Conservation (phyloP, 2,888 invertebrate genomes). For the Allolobophora icterica region DNA sequence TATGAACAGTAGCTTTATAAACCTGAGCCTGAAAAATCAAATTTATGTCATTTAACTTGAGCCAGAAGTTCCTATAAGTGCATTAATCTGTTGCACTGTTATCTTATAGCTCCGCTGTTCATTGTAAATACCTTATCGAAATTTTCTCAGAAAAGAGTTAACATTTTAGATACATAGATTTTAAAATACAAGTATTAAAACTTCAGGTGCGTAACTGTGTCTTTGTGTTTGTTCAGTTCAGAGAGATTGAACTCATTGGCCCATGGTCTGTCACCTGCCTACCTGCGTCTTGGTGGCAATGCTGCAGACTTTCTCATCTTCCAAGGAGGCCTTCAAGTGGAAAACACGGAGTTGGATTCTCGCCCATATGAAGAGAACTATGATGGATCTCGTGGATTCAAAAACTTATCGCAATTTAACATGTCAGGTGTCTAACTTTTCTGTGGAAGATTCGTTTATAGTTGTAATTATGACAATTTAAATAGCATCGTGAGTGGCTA, state of each 20-base stretch:
- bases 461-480: background rate
- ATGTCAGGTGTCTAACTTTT: background rate
- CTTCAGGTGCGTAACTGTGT: background rate
- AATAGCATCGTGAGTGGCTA: no score
- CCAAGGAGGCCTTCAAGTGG: background rate
- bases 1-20: no score
- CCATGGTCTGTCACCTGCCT: constrained; percentile 1
- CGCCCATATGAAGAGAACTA: constrained; percentile 7
- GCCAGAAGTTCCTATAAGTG: no score
- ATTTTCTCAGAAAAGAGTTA: no score
- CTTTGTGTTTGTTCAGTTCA: background rate
- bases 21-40: no score
- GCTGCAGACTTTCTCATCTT: constrained; percentile 29
- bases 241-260: background rate
- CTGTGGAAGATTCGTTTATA: background rate
- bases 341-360: background rate
- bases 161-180: no score
- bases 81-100: no score
- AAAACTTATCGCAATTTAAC: constrained; percentile 6
- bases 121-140: no score
- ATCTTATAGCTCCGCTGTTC: no score
- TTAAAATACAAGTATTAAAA: no score
- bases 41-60: no score
- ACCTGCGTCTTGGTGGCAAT: constrained; percentile 24
- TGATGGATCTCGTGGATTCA: background rate